Conservation (phyloP, 2,113 vertebrate genomes). For the Campylomormyrus numenius region DNA sequence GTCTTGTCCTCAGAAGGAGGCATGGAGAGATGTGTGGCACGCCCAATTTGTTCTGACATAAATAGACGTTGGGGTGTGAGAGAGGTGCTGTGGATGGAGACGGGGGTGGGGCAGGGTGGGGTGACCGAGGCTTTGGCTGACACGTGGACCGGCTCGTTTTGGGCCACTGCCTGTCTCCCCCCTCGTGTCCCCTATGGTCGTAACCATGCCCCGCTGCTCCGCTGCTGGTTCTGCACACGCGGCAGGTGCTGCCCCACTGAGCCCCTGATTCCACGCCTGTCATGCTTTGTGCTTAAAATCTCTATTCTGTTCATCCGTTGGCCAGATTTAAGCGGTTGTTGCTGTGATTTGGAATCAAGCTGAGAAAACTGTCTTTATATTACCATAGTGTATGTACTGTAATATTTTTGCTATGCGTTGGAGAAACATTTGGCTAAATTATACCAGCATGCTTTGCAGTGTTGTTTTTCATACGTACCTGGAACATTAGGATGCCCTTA, state of each 20-base stretch:
- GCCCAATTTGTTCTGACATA: conserved; percentile 68
- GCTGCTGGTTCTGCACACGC: conserved; percentile 70
- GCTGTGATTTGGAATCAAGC: background rate
- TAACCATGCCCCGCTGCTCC: conserved; percentile 56
- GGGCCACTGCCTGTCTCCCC: conserved; percentile 53
- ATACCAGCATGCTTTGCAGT: background rate
- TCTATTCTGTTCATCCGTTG: conserved; percentile 32
- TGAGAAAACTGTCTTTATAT: background rate
- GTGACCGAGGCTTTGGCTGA: conserved; percentile 47
- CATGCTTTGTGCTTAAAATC: conserved; percentile 8
- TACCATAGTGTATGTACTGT: background rate
- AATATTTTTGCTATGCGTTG: background rate
- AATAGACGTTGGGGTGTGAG: conserved; percentile 65
- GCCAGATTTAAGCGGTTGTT: conserved; percentile 23
- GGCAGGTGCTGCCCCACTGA: conserved; percentile 61
- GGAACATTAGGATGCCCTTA: background rate
- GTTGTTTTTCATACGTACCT: background rate
- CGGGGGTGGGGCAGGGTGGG: conserved; percentile 16
- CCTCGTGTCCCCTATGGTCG: conserved; percentile 54
- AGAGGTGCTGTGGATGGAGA: conserved; percentile 47
- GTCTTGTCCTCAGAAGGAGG: conserved; percentile 50
- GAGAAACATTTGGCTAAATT: background rate
- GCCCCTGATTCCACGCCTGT: conserved; percentile 68
- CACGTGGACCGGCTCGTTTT: conserved; percentile 56
- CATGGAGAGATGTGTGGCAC: conserved; percentile 61